Evolutionary conservation across 2,888 invertebrate species (phyloP), one percentile per base, ranked within the genome.

Genomic region (Limnephilus marmoratus): DNA sequence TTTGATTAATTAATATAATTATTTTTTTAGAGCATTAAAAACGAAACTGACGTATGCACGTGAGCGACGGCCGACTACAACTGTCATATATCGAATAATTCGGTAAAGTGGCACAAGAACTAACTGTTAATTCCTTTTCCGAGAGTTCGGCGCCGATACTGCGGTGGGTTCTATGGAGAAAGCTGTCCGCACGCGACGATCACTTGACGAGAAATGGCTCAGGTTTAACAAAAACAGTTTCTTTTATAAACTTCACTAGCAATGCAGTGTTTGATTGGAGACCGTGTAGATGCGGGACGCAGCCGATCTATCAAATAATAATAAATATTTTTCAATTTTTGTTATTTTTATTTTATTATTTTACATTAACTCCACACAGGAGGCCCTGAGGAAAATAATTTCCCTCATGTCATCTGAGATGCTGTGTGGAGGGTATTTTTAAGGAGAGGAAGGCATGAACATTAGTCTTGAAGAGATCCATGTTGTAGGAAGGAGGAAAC

Each of bases 71-170:
- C 68, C 68, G 24, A 68, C 68, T 0, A 9, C 24, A 9, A 68
- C 68, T 68, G 68, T 68, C 68, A 1, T 18, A 68, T 68, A 68
- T 68, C 24, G 68, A 68, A 18, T 68, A 68, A 68, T 68, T 68
- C n/a, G 24, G n/a, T 68, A 24, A 68, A 68, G 68, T 68, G 68
- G 68, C 68, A 68, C 68, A 68, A 68, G 24, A 68, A 68, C 68
- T 68, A 68, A 68, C 68, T 68, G 68, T 68, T n/a, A n/a, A 68
- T 68, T 68, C 68, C n/a, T 68, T 68, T 68, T n/a, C 68, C 68
- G 68, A 68, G 68, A 68, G 68, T 68, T 68, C 68, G 68, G 24
- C 9, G 68, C 68, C 68, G 68, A 68, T 24, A 68, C 7, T 68
- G 68, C 24, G 68, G 13, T 53, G 53, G 53, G 53, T 18, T 18